These are phyloP conservation scores for Lordiphosa andalusiaca DNA, from an alignment of 2,888 invertebrate genomes.

Conservation along the genomic window DNA sequence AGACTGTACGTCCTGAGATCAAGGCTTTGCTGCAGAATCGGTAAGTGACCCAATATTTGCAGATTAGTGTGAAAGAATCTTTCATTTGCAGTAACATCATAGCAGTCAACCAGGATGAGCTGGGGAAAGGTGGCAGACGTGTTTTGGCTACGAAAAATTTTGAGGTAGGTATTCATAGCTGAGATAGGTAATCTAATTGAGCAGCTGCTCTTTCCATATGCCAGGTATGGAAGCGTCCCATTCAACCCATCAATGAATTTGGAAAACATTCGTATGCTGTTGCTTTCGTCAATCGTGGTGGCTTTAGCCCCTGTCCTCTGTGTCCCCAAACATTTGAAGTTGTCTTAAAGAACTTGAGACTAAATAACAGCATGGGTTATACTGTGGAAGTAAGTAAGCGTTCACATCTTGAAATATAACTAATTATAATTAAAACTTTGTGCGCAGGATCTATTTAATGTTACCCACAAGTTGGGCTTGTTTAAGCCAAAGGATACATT, in stretches of 20 bases:
- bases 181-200: not conserved
- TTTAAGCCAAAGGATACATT: slow-evolving; percentile 41
- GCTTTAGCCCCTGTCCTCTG: slow-evolving; percentile 35
- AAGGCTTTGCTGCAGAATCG: slow-evolving; percentile 84
- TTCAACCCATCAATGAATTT: slow-evolving; percentile 72
- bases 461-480: slow-evolving; percentile 18
- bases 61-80: not conserved
- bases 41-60: slow-evolving; percentile 54
- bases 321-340: slow-evolving; percentile 77
- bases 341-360: slow-evolving; percentile 71
- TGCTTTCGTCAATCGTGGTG: slow-evolving; percentile 76
- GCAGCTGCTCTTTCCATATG: not conserved
- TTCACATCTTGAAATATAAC: not conserved
- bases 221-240: slow-evolving; percentile 80
- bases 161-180: slow-evolving; percentile 53
- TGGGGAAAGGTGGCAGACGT: slow-evolving; percentile 84
- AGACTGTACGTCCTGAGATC: slow-evolving; percentile 82
- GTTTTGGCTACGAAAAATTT: slow-evolving; percentile 75
- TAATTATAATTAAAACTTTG: not conserved
- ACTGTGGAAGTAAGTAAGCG: slow-evolving; percentile 57
- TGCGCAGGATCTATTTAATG: slow-evolving; percentile 59
- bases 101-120: slow-evolving; percentile 85
- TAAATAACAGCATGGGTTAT: slow-evolving; percentile 75
- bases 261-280: slow-evolving; percentile 80
- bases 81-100: slow-evolving; percentile 80